Conservation (phyloP, 2,888 invertebrate genomes). For the Tipula helvola region DNA sequence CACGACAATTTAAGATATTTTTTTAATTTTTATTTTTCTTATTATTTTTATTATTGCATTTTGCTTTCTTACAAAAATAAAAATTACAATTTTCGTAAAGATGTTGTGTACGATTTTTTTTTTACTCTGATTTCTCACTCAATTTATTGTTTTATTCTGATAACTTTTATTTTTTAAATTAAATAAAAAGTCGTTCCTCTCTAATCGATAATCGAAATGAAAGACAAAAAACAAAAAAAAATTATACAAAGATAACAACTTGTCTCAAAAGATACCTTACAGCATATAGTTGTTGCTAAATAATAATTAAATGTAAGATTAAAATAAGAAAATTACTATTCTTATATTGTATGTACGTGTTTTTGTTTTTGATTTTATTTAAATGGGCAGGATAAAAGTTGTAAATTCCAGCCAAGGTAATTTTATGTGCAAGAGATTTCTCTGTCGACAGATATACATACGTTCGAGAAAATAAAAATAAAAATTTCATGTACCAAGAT, state of each 20-base stretch:
- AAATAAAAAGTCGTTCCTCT: background rate
- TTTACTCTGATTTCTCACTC: background rate
- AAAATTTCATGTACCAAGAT: background rate
- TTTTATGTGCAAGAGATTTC: background rate
- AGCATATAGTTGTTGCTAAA: background rate
- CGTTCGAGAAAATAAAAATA: too few relatives aligned
- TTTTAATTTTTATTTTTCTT: background rate
- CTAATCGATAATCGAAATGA: background rate
- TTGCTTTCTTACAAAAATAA: background rate
- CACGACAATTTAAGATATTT: background rate
- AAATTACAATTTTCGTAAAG: background rate
- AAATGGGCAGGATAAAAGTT: background rate
- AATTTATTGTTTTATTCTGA: background rate
- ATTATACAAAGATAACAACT: background rate
- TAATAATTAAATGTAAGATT: background rate
- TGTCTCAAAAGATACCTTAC: constrained; percentile 4
- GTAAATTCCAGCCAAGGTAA: background rate
- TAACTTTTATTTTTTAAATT: background rate
- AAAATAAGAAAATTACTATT: background rate
- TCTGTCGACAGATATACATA: background rate
- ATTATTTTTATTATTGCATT: background rate
- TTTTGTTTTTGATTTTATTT: background rate
- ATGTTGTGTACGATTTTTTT: background rate
- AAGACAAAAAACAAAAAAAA: background rate
- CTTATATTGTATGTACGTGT: background rate